Evolutionary conservation across 2,797 vertebrate genomes (phyloP).

Genomic region (Lemur catta): DNA sequence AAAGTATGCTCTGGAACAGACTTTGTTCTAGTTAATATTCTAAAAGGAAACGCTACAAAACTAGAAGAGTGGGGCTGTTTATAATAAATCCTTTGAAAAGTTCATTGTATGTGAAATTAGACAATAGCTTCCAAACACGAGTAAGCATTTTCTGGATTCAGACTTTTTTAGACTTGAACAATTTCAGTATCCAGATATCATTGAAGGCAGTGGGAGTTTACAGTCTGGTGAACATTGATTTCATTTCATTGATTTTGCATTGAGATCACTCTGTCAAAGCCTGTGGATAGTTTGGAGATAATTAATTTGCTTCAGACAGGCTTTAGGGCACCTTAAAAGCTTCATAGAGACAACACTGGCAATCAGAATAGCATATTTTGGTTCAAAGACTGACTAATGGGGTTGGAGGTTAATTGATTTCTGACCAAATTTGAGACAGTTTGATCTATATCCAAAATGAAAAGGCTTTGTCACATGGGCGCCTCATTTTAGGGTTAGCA

Average conservation of each 20-base stretch:
- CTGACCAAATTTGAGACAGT: neutral
- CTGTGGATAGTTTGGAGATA: neutral
- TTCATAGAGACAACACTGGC: neutral
- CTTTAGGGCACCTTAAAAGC: neutral
- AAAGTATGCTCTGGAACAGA: neutral
- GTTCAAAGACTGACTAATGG: neutral
- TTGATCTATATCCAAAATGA: neutral
- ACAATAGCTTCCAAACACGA: neutral
- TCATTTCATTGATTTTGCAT: neutral
- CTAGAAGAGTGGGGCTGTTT: neutral
- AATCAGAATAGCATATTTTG: neutral
- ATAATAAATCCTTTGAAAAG: constrained; percentile 32
- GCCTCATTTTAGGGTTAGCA: neutral
- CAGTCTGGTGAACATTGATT: neutral
- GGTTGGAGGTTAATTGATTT: neutral
- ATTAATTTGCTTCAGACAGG: constrained; percentile 37
- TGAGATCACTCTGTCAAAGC: neutral
- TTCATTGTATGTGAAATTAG: neutral
- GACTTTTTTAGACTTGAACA: neutral
- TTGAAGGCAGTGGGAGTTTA: neutral
- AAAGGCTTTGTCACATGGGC: neutral
- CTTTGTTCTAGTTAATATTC: neutral
- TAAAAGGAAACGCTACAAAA: neutral
- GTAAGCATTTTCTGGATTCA: neutral
- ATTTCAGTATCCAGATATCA: neutral